Conservation (phyloP, 2,113 vertebrate species). For the Dipodomys merriami region DNA sequence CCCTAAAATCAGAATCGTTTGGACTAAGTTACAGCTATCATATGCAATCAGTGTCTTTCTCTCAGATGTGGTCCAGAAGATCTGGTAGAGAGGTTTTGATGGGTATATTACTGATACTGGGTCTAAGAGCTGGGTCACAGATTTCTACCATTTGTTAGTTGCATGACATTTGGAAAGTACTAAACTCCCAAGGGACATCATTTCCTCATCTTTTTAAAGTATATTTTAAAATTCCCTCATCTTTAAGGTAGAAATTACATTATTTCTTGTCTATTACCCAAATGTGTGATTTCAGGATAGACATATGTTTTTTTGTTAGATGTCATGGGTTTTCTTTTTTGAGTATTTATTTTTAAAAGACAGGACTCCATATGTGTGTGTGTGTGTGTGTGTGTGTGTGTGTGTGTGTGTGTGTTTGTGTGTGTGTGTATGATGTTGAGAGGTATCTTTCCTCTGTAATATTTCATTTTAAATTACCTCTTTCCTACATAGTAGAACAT, state of each 20-base stretch:
- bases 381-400: too few relatives aligned
- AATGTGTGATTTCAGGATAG: background rate
- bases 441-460: constrained; percentile 33
- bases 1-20: background rate
- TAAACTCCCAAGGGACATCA: background rate
- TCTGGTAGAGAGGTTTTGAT: background rate
- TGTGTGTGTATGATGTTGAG: background rate
- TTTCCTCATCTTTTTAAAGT: background rate
- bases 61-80: background rate
- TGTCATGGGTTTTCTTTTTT: constrained; percentile 30
- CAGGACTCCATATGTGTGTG: background rate
- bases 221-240: too few relatives aligned
- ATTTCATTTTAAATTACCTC: constrained; percentile 67
- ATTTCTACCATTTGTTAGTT: constrained; percentile 4
- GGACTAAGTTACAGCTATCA: background rate
- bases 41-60: background rate
- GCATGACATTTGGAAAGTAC: background rate
- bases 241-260: background rate
- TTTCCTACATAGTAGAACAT: constrained; percentile 54
- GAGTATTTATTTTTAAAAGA: constrained; percentile 61
- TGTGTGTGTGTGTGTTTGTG: too few relatives aligned
- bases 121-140: background rate
- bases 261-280: background rate
- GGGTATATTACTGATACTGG: background rate
- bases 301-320: constrained; percentile 10